These are phyloP conservation scores for Rhinogobio ventralis DNA, from an alignment of 2,797 vertebrate species.

Conservation along the genomic window DNA sequence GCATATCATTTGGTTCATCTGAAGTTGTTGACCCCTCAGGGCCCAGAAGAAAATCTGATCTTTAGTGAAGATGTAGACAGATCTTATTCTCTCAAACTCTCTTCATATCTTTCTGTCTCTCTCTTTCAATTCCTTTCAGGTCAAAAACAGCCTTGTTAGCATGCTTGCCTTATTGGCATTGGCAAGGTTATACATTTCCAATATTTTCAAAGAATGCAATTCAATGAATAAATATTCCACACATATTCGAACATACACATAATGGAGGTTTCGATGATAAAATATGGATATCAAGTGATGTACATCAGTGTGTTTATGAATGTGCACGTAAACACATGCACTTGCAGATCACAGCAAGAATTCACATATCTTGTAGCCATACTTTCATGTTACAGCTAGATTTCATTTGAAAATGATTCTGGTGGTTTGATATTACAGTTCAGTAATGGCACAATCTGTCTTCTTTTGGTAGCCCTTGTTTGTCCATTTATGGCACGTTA, in stretches of 20 bases:
- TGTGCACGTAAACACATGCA: neutral
- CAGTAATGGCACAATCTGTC: neutral
- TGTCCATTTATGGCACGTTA: neutral
- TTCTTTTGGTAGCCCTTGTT: neutral
- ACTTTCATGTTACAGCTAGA: neutral
- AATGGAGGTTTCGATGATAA: neutral
- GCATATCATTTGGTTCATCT: constrained; percentile 87
- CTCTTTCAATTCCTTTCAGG: neutral
- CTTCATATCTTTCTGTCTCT: constrained; percentile 1
- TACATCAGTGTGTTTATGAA: neutral
- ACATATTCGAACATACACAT: neutral
- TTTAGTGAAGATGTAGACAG: constrained; percentile 82
- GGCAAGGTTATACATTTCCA: neutral
- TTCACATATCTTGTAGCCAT: neutral
- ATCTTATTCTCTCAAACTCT: constrained; percentile 64
- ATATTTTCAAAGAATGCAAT: neutral
- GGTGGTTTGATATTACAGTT: neutral
- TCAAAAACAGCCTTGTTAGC: constrained; percentile 60
- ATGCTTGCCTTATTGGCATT: neutral
- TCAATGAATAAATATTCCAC: neutral
- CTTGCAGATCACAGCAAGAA: neutral
- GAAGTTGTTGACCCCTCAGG: constrained; percentile 84
- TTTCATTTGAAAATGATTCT: neutral
- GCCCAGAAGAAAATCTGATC: constrained; percentile 81
- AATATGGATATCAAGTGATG: neutral